These are phyloP conservation scores for Megathymus violae DNA, from an alignment of 1,140 invertebrate genomes.

Conservation along the genomic window DNA sequence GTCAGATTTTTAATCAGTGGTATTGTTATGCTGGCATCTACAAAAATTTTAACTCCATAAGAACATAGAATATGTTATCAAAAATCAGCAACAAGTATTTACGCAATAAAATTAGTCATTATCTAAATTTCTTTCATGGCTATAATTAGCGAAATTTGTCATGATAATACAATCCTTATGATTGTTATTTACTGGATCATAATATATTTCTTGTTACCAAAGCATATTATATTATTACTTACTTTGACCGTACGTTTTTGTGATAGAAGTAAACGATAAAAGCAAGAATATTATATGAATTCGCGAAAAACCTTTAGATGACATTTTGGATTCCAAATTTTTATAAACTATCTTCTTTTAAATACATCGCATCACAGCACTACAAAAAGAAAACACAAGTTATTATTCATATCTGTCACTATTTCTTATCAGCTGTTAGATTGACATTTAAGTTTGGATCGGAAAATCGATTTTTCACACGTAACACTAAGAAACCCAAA, in stretches of 20 bases:
- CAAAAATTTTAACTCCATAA: slow-evolving; percentile 50
- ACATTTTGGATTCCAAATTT: not conserved
- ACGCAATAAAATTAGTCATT: not conserved
- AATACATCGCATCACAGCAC: not conserved
- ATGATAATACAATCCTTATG: not conserved
- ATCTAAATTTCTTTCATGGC: not conserved
- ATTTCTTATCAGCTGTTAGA: slow-evolving; percentile 58
- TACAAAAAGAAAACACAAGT: not conserved
- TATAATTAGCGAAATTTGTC: not conserved
- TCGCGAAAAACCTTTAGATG: not conserved
- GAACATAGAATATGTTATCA: not conserved
- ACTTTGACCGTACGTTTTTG: slow-evolving; percentile 14
- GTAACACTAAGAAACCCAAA: slow-evolving; percentile 2
- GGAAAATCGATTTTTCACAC: slow-evolving; percentile 24
- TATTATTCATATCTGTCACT: slow-evolving; percentile 27
- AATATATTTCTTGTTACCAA: not conserved
- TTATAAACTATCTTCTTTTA: not conserved
- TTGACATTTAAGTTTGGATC: slow-evolving; percentile 40
- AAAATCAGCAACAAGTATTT: not conserved
- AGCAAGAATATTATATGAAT: slow-evolving; percentile 12
- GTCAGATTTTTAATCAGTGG: slow-evolving; percentile 59
- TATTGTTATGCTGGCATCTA: slow-evolving; percentile 68
- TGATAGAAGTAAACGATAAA: slow-evolving; percentile 1
- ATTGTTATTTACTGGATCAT: no score
- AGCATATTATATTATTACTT: slow-evolving; percentile 9